Evolutionary conservation across 2,113 vertebrate genomes (phyloP).

Genomic region (Python bivittatus): DNA sequence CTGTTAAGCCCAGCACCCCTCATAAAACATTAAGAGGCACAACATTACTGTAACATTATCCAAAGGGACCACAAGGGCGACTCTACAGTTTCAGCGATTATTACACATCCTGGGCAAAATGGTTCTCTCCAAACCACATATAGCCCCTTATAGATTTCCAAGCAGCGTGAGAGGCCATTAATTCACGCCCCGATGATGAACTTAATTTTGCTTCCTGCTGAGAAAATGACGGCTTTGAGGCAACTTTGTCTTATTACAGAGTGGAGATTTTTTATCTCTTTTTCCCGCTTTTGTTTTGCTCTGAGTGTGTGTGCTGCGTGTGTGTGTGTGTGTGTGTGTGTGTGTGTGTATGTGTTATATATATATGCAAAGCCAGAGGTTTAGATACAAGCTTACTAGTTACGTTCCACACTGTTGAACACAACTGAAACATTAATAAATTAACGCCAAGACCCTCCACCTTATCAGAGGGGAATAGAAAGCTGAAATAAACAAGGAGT

Average conservation of each 20-base stretch:
- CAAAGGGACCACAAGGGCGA: constrained; percentile 53
- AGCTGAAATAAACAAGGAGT: background rate
- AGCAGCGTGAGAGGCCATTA: constrained; percentile 58
- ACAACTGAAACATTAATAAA: accelerated
- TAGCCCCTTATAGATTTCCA: constrained; percentile 53
- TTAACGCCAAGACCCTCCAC: background rate
- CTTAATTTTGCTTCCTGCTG: constrained; percentile 64
- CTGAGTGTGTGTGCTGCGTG: background rate
- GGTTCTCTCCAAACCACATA: constrained; percentile 52
- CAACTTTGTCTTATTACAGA: constrained; percentile 42
- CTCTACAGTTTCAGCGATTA: constrained; percentile 40
- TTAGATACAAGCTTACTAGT: constrained; percentile 16
- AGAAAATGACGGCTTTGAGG: constrained; percentile 58
- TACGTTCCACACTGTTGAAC: constrained; percentile 10
- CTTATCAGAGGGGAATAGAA: background rate
- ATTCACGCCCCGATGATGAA: constrained; percentile 64
- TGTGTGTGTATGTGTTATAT: background rate
- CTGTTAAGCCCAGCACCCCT: constrained; percentile 47
- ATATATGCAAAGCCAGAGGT: background rate
- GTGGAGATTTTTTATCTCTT: constrained; percentile 22
- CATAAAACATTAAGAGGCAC: constrained; percentile 51
- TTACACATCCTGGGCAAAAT: constrained; percentile 48
- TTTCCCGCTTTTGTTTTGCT: constrained; percentile 37
- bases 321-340: constrained; percentile 1
- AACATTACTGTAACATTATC: constrained; percentile 50